Conservation (phyloP, 2,113 vertebrate species). For the Caloenas nicobarica region DNA sequence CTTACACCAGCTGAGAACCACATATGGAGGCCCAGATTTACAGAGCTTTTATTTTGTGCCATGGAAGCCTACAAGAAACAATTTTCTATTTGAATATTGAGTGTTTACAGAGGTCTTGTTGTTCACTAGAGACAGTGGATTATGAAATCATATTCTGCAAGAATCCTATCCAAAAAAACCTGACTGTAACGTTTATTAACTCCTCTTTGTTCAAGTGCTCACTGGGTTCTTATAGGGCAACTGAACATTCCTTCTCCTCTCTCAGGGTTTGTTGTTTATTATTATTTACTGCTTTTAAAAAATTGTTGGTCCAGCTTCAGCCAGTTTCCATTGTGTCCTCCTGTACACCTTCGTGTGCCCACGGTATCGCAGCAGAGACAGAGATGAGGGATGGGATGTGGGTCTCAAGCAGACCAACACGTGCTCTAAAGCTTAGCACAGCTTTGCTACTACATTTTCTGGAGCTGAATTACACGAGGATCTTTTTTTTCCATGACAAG, state of each 20-base stretch:
- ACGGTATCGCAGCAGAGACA: background rate
- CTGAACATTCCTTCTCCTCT: background rate
- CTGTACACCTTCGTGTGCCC: background rate
- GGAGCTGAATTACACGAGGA: background rate
- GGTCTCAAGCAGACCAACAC: background rate
- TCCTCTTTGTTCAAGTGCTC: conserved; percentile 9
- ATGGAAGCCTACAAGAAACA: conserved; percentile 75
- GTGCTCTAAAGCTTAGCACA: background rate
- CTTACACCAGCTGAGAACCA: conserved; percentile 79
- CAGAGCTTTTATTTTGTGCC: conserved; percentile 75
- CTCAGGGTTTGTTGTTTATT: background rate
- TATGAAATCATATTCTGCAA: conserved; percentile 68
- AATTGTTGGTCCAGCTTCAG: background rate
- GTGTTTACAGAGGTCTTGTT: conserved; percentile 67
- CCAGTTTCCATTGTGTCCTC: background rate
- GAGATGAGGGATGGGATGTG: no score
- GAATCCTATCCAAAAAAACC: conserved; percentile 35
- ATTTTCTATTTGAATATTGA: conserved; percentile 76
- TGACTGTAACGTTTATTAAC: conserved; percentile 46
- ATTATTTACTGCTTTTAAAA: background rate
- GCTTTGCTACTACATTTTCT: background rate
- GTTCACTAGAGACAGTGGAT: conserved; percentile 69
- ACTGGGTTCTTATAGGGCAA: background rate
- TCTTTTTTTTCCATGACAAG: background rate
- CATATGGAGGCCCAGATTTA: conserved; percentile 80